These are phyloP conservation scores for Bubo bubo DNA, from an alignment of 2,113 vertebrate genomes.

Conservation along the genomic window DNA sequence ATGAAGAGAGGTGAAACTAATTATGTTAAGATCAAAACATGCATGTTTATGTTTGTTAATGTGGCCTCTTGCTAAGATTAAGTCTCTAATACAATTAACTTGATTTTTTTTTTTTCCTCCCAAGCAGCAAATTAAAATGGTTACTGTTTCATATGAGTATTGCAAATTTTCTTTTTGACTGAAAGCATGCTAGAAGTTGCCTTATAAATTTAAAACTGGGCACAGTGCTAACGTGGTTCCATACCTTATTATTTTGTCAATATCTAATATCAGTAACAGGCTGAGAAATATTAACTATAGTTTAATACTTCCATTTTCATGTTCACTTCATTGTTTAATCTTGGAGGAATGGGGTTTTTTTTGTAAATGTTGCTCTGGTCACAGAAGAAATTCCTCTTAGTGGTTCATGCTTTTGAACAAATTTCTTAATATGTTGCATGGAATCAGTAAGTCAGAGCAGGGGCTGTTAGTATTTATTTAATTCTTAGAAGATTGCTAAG, in stretches of 20 bases:
- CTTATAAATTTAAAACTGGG: neutral
- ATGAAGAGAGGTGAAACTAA: constrained; percentile 86
- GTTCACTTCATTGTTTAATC: neutral
- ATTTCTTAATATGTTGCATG: neutral
- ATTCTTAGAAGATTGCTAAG: neutral
- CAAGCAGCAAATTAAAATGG: neutral
- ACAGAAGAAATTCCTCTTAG: neutral
- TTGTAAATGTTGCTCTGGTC: neutral
- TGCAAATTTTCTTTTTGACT: neutral
- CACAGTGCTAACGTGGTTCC: neutral
- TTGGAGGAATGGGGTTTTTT: neutral
- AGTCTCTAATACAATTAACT: neutral
- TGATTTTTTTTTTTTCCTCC: neutral
- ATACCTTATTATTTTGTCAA: neutral
- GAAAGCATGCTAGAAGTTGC: neutral
- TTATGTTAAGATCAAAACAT: neutral
- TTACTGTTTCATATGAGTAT: neutral
- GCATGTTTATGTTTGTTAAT: neutral
- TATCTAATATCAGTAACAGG: neutral
- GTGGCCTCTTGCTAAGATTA: neutral
- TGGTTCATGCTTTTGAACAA: neutral
- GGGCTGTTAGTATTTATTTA: neutral
- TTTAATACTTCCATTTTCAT: neutral
- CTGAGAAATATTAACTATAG: neutral
- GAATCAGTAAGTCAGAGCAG: neutral